Base-by-base conservation (phyloP, 1,140 invertebrate species). In the Probaryconus sp. region DNA sequence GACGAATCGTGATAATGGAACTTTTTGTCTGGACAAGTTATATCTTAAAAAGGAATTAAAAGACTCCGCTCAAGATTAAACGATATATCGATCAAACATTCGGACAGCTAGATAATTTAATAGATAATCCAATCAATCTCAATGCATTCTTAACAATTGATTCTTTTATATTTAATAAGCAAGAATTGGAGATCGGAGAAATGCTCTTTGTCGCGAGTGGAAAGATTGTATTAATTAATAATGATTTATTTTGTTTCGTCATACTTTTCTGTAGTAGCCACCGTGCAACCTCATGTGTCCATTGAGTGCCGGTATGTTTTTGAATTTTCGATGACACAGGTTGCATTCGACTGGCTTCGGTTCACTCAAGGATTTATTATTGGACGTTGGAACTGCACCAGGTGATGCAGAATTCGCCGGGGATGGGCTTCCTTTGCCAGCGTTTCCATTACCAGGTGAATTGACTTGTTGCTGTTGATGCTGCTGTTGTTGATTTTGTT, bases 231-330 rank as follows among this genome's bases (percentile, higher is more conserved):
- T n/a, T n/a, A n/a, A n/a, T n/a, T n/a, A n/a, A n/a, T n/a, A n/a
- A n/a, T n/a, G n/a, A n/a, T n/a, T n/a, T n/a, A n/a, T n/a, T n/a
- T 0, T 17, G 18, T 16, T 38, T 43, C 2, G 0, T 13, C 24
- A 18, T 84, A 94, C 94, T 92, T 97, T 98, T 87, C 98, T 98
- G 82, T 97, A 96, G 86, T 98, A 98, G 48, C 97, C 97, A 9
- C 97, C 97, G 88, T 98, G 97, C 14, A 98, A 89, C 77, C 97
- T 90, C 97, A 98, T 98, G 83, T 99, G 97, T 9, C 97, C 97
- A 89, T 98, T 99, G 20, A 98, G 91, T 10, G 97, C 97, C 4
- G 97, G 96, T 84, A 98, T 94, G 86, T 98, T 99, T 89, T 98
- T 98, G 88, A 98, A 98, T 85, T 96, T 94, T 42, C 96, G 91